Base-by-base conservation (phyloP, 2,113 vertebrate species). In the Sinosuthora webbiana region DNA sequence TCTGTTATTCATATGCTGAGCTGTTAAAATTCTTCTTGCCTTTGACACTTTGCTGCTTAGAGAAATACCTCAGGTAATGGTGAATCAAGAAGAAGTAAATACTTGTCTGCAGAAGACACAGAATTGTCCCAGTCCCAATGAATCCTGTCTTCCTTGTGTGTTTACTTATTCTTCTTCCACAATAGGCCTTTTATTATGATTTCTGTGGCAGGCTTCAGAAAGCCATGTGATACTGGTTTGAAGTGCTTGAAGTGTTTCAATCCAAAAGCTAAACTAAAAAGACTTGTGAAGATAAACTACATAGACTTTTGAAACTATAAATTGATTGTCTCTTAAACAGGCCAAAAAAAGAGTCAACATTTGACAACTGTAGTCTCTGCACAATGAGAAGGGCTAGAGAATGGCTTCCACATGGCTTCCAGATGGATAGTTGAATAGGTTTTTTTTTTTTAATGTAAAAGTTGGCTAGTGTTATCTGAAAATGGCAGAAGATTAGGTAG, bases 11-110 rank as follows among this genome's bases (percentile, higher is more conserved):
- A 56, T 75, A 70, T 82, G 19, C 62, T 52, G 69, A 91, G 49
- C 73, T 84, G 20, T 69, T 95, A 64, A 95, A 94, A 75, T 91
- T 87, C 55, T 83, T 83, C 56, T 87, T 92, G 45, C 37, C 55
- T 92, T 86, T 77, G 42, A 84, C 42, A 67, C 64, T 91, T 53
- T 56, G 16, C 49, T 89, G 31, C 49, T 78, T 87, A 82, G 16
- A 89, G 52, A 93, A 87, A 83, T 83, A 70, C 15, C 55, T 89
- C 64, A 81, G 64, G 83, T 83, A 92, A 57, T 39, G 31, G 47
- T 81, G 47, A 84, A 87, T 79, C 44, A 49, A 47, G 31, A n/a
- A 75, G 56, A 87, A 79, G 65, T 78, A 87, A 60, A 41, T 70
- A 56, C 42, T 63, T 87, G 28, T 60, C 73, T 96, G 13, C 47